phyloP scores from a whole-genome alignment of 2,113 vertebrate species.

The Paracanthobrama guichenoti region DNA sequence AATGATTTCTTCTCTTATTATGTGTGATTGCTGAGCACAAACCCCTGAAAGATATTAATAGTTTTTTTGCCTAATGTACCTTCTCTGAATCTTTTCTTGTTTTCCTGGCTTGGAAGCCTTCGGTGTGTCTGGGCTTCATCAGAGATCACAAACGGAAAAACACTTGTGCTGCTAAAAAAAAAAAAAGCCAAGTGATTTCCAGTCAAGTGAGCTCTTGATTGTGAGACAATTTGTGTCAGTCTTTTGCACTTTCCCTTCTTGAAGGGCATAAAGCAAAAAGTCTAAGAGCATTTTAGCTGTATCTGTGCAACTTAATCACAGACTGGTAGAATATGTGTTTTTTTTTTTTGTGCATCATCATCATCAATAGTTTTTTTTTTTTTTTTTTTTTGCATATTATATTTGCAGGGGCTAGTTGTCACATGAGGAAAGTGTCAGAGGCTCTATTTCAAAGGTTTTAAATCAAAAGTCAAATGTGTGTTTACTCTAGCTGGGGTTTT shows the following conservation, averaged over 20 bases:
- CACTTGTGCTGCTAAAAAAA: conserved; percentile 1
- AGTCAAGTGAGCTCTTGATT: conserved; percentile 35
- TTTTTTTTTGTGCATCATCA: not conserved
- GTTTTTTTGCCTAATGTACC: not conserved
- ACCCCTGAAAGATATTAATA: not conserved
- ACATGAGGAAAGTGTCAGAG: not conserved
- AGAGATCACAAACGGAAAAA: not conserved
- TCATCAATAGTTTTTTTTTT: too few species aligned
- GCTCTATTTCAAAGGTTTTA: not conserved
- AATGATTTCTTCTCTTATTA: conserved; percentile 1
- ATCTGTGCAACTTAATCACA: not conserved
- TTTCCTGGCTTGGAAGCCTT: not conserved
- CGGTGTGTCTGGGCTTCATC: not conserved
- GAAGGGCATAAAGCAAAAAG: not conserved
- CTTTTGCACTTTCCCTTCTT: conserved; percentile 3
- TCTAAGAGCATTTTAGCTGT: not conserved
- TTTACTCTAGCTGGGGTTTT: not conserved
- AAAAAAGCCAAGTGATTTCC: conserved; percentile 24
- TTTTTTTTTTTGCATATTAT: not conserved
- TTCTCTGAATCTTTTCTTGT: not conserved
- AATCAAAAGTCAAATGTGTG: not conserved
- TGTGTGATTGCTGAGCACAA: not conserved
- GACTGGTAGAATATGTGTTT: not conserved
- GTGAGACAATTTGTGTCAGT: not conserved
- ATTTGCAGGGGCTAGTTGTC: not conserved